Conservation (phyloP, 2,888 invertebrate genomes). For the Eumacrocentrus americanus region DNA sequence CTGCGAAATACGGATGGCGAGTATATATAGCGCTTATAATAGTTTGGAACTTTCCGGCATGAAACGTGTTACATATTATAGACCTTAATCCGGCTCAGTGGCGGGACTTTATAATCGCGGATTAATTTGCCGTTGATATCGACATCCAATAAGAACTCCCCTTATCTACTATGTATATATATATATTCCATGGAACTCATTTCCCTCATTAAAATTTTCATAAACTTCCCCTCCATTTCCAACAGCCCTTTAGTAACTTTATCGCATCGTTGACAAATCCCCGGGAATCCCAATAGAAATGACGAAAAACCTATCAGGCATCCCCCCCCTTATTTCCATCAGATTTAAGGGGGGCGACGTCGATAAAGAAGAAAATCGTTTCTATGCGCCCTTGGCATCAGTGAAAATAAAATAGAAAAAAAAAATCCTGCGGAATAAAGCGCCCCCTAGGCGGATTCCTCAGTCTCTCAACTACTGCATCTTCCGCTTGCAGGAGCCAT, state of each 20-base stretch:
- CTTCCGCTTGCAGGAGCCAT: constrained; percentile 14
- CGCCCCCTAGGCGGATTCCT: constrained; percentile 5
- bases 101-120: constrained; percentile 40
- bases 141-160: constrained; percentile 5
- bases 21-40: too few species aligned
- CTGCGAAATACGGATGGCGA: too few species aligned
- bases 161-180: background rate
- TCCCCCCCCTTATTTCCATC: too few species aligned
- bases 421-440: background rate
- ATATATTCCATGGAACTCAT: background rate
- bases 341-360: background rate
- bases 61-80: too few species aligned
- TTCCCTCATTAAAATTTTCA: background rate
- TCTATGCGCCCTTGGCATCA: constrained; percentile 15
- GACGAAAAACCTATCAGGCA: too few species aligned
- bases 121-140: constrained; percentile 39
- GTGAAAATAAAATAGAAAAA: background rate
- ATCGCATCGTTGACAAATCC: too few species aligned
- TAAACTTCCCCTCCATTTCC: background rate
- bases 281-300: too few species aligned
- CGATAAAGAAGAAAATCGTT: constrained; percentile 17
- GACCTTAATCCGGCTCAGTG: too few species aligned
- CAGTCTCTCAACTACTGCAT: too few species aligned
- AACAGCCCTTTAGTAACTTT: too few species aligned
- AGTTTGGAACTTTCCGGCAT: too few species aligned